Conservation (phyloP, 2,113 vertebrate species). For the Ceyx cyanopectus region DNA sequence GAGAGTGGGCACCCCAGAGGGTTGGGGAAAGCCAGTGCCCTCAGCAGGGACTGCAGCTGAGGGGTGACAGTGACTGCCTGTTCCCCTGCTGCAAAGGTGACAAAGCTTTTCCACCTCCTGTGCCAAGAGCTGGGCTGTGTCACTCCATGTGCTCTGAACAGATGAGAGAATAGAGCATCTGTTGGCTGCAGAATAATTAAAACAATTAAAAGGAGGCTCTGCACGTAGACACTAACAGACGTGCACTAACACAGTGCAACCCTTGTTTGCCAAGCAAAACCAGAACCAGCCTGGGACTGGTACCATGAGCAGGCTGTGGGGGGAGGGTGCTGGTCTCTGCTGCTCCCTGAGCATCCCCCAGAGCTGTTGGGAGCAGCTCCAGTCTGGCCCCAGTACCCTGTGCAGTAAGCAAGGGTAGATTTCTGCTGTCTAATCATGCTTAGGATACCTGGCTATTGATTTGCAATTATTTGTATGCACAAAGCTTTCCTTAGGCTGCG, state of each 20-base stretch:
- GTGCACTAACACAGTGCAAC: background rate
- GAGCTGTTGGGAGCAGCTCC: background rate
- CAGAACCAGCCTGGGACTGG: accelerated
- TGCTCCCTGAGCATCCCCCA: background rate
- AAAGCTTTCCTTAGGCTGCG: background rate
- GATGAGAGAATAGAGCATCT: background rate
- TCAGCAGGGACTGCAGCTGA: background rate
- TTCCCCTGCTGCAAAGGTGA: background rate
- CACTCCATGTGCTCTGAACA: accelerated
- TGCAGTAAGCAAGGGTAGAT: background rate
- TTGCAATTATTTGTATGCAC: background rate
- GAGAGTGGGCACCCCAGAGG: background rate
- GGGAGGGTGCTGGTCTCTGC: background rate
- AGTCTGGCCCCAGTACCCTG: too few relatives aligned
- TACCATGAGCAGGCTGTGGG: accelerated
- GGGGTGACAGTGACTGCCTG: accelerated
- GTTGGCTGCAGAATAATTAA: background rate
- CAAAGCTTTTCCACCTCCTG: accelerated
- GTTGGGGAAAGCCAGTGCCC: background rate
- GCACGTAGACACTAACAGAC: accelerated
- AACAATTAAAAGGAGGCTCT: background rate
- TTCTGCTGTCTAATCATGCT: background rate
- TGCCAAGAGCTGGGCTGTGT: background rate
- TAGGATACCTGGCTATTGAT: background rate
- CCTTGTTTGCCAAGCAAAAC: background rate